Conservation (phyloP, 2,888 invertebrate species). For the Agriopis marginaria region DNA sequence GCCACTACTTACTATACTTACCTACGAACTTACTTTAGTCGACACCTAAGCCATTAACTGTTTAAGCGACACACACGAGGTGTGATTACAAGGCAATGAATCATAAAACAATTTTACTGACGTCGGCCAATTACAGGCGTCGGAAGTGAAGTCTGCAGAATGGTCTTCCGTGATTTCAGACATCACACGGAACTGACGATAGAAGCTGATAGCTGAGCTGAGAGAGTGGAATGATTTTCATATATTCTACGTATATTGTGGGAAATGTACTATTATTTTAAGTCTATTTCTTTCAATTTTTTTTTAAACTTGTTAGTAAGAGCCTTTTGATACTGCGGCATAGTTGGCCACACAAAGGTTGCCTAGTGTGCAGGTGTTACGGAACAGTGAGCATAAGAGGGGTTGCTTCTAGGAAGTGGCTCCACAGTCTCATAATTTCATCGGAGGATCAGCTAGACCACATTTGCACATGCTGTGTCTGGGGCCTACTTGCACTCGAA, state of each 20-base stretch:
- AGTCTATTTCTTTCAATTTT: not conserved
- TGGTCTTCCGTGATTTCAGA: slow-evolving; percentile 15
- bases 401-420: no score
- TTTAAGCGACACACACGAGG: not conserved
- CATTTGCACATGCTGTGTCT: no score
- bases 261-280: slow-evolving; percentile 1
- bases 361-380: no score
- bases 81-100: slow-evolving; percentile 54
- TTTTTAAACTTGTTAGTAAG: no score
- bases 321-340: no score
- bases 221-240: not conserved
- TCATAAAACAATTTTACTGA: slow-evolving; percentile 59
- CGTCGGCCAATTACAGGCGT: slow-evolving; percentile 64
- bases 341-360: no score
- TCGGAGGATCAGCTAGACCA: no score
- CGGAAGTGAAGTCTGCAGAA: slow-evolving; percentile 57
- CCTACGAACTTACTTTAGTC: not conserved
- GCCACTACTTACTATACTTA: no score
- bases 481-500: no score
- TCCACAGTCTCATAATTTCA: no score
- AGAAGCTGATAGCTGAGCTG: not conserved
- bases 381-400: no score
- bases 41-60: not conserved
- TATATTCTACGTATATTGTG: not conserved
- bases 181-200: slow-evolving; percentile 16